Percentiles rank a stretch among this genome's conserved stretches.
Conservation (phyloP, 2,888 invertebrate species). For the Brenthis daphne region DNA sequence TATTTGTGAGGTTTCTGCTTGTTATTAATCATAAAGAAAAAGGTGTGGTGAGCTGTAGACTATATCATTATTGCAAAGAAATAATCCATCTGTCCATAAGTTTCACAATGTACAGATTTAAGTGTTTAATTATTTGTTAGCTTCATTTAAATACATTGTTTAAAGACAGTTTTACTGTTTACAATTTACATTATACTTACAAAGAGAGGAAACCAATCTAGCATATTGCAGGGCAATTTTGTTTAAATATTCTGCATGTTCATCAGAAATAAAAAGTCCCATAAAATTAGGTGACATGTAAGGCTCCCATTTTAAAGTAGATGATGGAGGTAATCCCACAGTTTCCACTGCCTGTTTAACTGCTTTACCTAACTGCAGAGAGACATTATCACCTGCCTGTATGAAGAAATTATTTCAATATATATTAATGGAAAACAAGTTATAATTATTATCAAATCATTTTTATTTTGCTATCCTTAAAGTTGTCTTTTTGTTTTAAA, state of each 20-base stretch:
- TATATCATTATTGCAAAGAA: too few species aligned
- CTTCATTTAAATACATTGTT: too few species aligned
- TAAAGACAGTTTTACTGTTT: not conserved
- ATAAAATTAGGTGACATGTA: conserved; percentile 95
- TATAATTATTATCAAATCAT: too few species aligned
- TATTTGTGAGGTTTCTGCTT: too few species aligned
- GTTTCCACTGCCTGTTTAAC: conserved; percentile 88
- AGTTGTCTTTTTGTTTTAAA: too few species aligned
- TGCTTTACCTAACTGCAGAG: conserved; percentile 86
- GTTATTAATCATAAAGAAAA: too few species aligned
- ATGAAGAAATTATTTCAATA: conserved; percentile 52
- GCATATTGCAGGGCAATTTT: conserved; percentile 90
- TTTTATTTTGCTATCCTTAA: too few species aligned
- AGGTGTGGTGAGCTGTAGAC: too few species aligned
- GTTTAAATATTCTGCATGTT: conserved; percentile 90
- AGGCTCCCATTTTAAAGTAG: conserved; percentile 88
- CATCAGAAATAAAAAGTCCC: conserved; percentile 93
- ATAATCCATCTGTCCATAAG: too few species aligned
- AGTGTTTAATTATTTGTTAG: too few species aligned
- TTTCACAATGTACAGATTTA: too few species aligned
- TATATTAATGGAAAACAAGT: too few species aligned
- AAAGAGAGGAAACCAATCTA: conserved; percentile 88
- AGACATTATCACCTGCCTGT: conserved; percentile 89
- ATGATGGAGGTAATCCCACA: conserved; percentile 85
- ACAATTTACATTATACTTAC: conserved; percentile 74